A percentile compares a stretch with the other conserved stretches of the same genome.
phyloP scores from a whole-genome alignment of 30 jellyfish, hydroid and myxozoan genomes.

The Pelagia noctiluca region DNA sequence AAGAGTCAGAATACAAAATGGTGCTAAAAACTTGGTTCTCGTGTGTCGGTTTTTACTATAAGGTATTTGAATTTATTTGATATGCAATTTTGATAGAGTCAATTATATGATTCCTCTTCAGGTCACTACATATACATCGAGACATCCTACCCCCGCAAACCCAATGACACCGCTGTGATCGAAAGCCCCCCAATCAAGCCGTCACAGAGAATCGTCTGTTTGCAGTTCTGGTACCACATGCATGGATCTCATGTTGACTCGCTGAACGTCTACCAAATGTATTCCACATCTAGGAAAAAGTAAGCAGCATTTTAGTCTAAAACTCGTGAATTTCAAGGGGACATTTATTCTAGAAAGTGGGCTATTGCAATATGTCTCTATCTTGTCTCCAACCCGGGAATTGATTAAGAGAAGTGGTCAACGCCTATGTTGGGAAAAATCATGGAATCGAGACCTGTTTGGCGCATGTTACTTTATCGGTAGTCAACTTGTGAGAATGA shows the following conservation, averaged over 20 bases:
- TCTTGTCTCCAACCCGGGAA: no score
- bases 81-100: not conserved
- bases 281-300: not conserved
- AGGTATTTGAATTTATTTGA: no score
- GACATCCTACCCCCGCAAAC: conserved; percentile 83
- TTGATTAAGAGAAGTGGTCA: no score
- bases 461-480: no score
- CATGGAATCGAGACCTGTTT: no score
- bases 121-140: conserved; percentile 91
- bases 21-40: no score
- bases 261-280: conserved; percentile 71
- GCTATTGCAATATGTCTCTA: not conserved
- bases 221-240: conserved; percentile 90
- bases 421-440: no score
- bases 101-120: not conserved
- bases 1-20: no score
- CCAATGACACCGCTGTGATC: conserved; percentile 89
- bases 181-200: conserved; percentile 96
- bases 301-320: no score
- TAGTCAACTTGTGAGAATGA: no score
- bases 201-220: conserved; percentile 72
- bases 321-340: no score
- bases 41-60: no score
- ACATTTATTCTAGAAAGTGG: conserved; percentile 8
- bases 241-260: conserved; percentile 90